phyloP scores from a whole-genome alignment of 2,113 vertebrate genomes.

The Melanerpes formicivorus region DNA sequence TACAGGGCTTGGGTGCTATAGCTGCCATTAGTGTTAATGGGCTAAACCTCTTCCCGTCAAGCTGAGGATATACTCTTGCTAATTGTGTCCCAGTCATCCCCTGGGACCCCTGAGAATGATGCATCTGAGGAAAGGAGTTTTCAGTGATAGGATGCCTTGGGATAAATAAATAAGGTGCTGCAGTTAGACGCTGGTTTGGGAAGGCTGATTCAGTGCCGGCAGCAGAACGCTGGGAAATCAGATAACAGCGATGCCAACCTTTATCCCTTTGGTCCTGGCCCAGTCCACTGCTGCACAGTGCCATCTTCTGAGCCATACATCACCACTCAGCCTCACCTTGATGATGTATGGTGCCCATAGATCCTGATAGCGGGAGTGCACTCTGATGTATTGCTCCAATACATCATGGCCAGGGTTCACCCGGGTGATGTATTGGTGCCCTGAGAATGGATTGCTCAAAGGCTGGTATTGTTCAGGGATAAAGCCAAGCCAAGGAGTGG shows the following conservation, averaged over 20 bases:
- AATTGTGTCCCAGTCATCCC: not conserved
- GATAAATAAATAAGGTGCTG: conserved; percentile 23
- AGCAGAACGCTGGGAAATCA: not conserved
- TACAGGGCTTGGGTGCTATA: not conserved
- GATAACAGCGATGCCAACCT: not conserved
- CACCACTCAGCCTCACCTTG: conserved; percentile 57
- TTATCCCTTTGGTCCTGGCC: conserved; percentile 55
- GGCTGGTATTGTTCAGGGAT: conserved; percentile 69
- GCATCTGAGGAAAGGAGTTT: not conserved
- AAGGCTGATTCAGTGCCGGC: conserved; percentile 33
- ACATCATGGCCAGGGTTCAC: conserved; percentile 67
- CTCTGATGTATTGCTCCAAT: conserved; percentile 74
- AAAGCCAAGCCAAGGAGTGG: conserved; percentile 77
- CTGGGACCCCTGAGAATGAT: not conserved
- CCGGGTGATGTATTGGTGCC: conserved; percentile 77
- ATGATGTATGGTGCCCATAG: conserved; percentile 79
- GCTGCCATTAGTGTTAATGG: not conserved
- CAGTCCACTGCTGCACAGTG: conserved; percentile 27
- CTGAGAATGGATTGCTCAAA: conserved; percentile 76
- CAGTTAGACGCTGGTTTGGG: not conserved
- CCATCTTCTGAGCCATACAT: conserved; percentile 73
- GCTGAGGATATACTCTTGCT: conserved; percentile 4
- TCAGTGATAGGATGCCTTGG: not conserved
- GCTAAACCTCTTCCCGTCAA: not conserved
- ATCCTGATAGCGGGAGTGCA: conserved; percentile 69